These are phyloP conservation scores for Chloroclysta siterata DNA, from an alignment of 2,888 invertebrate species.

Conservation along the genomic window DNA sequence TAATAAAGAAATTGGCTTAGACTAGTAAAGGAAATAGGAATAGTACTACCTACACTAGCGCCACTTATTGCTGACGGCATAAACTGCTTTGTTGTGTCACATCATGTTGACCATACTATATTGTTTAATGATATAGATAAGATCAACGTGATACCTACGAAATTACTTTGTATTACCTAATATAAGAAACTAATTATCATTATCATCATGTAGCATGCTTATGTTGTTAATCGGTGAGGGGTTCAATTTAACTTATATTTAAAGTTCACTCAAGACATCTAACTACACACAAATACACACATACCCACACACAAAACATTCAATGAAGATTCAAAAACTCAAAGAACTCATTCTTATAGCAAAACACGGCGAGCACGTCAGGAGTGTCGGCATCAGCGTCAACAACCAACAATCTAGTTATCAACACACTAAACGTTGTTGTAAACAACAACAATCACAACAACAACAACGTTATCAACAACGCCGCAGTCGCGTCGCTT, in stretches of 20 bases:
- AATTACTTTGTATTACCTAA: not conserved
- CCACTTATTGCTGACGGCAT: not conserved
- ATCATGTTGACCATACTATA: too few species aligned
- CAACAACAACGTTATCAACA: conserved; percentile 82
- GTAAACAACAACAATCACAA: conserved; percentile 83
- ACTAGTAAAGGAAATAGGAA: not conserved
- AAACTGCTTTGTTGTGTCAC: not conserved
- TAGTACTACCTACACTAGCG: not conserved
- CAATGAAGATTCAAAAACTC: conserved; percentile 23
- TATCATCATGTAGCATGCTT: conserved; percentile 36
- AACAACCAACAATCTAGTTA: conserved; percentile 81
- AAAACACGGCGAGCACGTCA: conserved; percentile 78
- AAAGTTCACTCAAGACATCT: conserved; percentile 19
- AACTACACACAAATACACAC: conserved; percentile 13
- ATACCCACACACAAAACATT: not conserved
- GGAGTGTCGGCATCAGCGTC: conserved; percentile 70
- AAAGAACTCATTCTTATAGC: conserved; percentile 53
- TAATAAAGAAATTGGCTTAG: not conserved
- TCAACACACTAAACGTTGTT: conserved; percentile 81
- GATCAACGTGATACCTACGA: not conserved
- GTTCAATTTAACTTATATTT: conserved; percentile 20
- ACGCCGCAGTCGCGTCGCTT: conserved; percentile 79
- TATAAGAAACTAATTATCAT: conserved; percentile 27
- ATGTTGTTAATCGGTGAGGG: conserved; percentile 33
- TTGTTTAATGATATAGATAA: too few species aligned